Base-by-base conservation (phyloP, 2,113 vertebrate genomes). In the Passer montanus region DNA sequence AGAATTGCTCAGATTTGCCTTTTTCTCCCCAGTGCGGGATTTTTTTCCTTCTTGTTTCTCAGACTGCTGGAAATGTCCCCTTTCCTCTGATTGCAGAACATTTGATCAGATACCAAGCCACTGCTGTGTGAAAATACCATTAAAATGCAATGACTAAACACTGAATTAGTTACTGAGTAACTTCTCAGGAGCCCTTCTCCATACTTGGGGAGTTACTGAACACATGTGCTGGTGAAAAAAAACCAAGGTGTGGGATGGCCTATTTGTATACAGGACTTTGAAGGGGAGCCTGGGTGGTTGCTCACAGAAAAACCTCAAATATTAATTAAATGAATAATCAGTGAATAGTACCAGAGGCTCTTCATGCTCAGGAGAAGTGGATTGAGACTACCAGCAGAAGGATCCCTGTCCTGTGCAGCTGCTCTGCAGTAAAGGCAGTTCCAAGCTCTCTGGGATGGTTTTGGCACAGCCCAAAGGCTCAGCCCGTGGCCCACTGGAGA, bases 121-220 rank as follows among this genome's bases (percentile, higher is more conserved):
- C 35, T 68, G 91, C 87, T 81, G 87, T 55, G 56, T 47, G 80
- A 55, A 75, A 92, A 24, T 47, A 15, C 59, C 3, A 6, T 58
- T 75, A 37, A 37, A 60, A 33, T 46, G 58, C 58, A n/a, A 2
- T 76, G 89, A 35, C 87, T 68, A 23, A 92, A 78, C 80, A 16
- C 37, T 0, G 9, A 56, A 31, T 44, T 92, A 44, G 91, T 96
- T 95, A 96, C 91, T 94, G 13, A 96, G 87, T 95, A 94, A 95
- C 94, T 59, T 59, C 52, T 41, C 10, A 2, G 60, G 43, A 92
- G 39, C 46, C 59, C 13, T 82, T 52, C 44, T 80, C 85, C 15
- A 0, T 15, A 0, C 59, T 14, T 49, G 4, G 7, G 20, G 58
- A 26, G 35, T 56, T 66, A 55, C 60, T 33, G 22, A 12, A 39